Conservation (phyloP, 2,797 vertebrate genomes). For the Chanos chanos region DNA sequence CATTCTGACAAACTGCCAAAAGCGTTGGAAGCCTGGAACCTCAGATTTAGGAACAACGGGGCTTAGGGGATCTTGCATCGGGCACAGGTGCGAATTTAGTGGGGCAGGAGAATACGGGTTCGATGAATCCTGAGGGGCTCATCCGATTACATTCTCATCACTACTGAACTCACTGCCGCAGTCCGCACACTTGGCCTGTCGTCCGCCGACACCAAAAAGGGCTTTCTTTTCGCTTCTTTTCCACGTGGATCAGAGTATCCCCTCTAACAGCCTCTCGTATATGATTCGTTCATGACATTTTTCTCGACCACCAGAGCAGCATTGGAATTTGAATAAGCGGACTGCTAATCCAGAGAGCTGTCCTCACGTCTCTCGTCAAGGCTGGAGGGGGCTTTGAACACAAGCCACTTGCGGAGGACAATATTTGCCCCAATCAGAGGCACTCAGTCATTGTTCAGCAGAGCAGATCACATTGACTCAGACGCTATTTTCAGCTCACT, state of each 20-base stretch:
- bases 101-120: not conserved
- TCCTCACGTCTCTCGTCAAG: conserved; percentile 51
- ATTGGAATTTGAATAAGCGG: conserved; percentile 53
- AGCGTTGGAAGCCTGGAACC: not conserved
- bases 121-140: not conserved
- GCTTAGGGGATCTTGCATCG: conserved; percentile 2
- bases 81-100: not conserved
- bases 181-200: no score
- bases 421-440: conserved; percentile 45
- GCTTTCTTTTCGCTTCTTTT: no score
- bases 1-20: not conserved
- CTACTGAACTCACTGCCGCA: no score
- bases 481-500: conserved; percentile 61
- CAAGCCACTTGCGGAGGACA: conserved; percentile 45
- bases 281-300: conserved; percentile 10
- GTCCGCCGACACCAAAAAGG: no score
- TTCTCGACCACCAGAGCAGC: not conserved
- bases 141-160: no score
- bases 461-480: conserved; percentile 47
- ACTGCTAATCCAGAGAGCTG: conserved; percentile 57
- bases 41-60: conserved; percentile 5
- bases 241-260: no score
- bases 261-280: not conserved
- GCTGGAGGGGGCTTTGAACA: conserved; percentile 41
- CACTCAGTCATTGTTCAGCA: conserved; percentile 55